Evolutionary conservation across 2,797 vertebrate genomes (phyloP).

Genomic region (Coccyzus lansbergi): DNA sequence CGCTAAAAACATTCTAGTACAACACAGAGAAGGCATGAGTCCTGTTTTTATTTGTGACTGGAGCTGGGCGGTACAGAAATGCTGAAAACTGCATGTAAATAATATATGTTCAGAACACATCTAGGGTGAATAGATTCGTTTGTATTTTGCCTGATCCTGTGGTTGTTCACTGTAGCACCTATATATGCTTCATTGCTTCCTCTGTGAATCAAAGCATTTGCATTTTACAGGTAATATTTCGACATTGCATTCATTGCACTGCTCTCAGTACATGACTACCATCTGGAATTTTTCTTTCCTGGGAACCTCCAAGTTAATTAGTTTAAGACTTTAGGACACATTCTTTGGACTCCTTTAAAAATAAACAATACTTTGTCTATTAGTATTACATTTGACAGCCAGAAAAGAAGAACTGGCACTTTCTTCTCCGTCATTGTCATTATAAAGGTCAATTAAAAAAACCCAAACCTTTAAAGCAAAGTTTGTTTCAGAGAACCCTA

Average conservation of each 20-base stretch:
- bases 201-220: background rate
- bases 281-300: slow-evolving; percentile 26
- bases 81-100: background rate
- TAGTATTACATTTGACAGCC: background rate
- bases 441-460: background rate
- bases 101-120: background rate
- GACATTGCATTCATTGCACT: background rate
- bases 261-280: background rate
- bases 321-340: background rate
- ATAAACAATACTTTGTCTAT: background rate
- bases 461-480: background rate
- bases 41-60: background rate
- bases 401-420: background rate
- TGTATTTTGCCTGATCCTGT: background rate
- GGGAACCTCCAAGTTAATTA: slow-evolving; percentile 8
- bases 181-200: background rate
- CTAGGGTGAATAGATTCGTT: accelerated
- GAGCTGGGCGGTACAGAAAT: background rate
- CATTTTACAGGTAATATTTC: background rate
- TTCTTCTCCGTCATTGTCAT: background rate
- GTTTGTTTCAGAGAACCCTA: background rate
- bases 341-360: background rate
- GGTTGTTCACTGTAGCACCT: background rate
- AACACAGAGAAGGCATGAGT: background rate
- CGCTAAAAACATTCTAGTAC: background rate